phyloP scores from a whole-genome alignment of 2,888 invertebrate species.

The Caenorhabditis sp. region DNA sequence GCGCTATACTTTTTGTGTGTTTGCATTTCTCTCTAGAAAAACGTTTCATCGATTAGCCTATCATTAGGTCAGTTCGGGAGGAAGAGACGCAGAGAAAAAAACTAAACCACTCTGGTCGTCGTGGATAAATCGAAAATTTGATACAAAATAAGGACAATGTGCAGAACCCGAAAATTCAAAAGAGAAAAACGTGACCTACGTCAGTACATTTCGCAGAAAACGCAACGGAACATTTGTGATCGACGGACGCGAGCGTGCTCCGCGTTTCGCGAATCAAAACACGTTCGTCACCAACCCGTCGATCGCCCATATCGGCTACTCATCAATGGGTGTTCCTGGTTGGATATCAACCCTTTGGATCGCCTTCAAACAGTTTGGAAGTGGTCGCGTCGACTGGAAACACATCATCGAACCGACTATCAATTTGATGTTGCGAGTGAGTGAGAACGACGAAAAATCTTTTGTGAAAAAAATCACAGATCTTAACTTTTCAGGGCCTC shows the following conservation, averaged over 20 bases:
- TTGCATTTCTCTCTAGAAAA: too few relatives aligned
- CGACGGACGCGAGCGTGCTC: slow-evolving; percentile 36
- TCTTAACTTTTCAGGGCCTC: background rate
- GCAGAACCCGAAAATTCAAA: too few relatives aligned
- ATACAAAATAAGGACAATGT: too few relatives aligned
- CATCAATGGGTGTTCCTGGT: slow-evolving; percentile 45
- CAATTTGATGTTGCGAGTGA: slow-evolving; percentile 3
- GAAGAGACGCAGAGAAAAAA: too few relatives aligned
- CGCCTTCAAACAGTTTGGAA: slow-evolving; percentile 38
- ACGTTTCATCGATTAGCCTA: too few relatives aligned
- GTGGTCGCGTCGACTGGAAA: slow-evolving; percentile 39
- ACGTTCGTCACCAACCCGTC: slow-evolving; percentile 43
- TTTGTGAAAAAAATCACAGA: too few relatives aligned
- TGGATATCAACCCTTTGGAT: slow-evolving; percentile 40
- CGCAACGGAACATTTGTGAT: slow-evolving; percentile 31
- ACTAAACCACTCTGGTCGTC: too few relatives aligned
- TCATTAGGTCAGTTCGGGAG: too few relatives aligned
- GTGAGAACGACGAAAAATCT: too few relatives aligned
- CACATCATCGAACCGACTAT: slow-evolving; percentile 35
- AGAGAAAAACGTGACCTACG: too few relatives aligned
- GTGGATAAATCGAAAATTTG: too few relatives aligned
- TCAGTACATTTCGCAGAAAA: slow-evolving; percentile 15
- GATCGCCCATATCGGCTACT: slow-evolving; percentile 43
- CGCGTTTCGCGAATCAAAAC: slow-evolving; percentile 38
- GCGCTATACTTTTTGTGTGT: too few relatives aligned